Evolutionary conservation across 2,888 invertebrate species (phyloP).

Genomic region (Drosophila kuntzei): DNA sequence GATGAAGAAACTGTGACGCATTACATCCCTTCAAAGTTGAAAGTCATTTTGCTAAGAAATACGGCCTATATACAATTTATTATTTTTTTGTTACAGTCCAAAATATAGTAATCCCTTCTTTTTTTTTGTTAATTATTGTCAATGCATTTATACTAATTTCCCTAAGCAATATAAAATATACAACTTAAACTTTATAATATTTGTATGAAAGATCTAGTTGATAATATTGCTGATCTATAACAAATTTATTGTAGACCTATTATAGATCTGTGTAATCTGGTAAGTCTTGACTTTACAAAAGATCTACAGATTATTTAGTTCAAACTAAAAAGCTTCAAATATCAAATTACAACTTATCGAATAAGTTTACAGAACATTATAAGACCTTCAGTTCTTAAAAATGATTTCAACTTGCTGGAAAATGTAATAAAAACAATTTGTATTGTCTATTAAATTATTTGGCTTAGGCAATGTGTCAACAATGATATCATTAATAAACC

Average conservation of each 20-base stretch:
- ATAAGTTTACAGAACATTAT: background rate
- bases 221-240: background rate
- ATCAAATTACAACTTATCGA: too few species aligned
- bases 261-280: background rate
- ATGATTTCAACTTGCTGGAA: background rate
- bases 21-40: too few species aligned
- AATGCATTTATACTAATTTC: background rate
- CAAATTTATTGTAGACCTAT: background rate
- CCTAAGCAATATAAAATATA: background rate
- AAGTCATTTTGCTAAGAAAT: too few species aligned
- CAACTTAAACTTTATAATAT: background rate
- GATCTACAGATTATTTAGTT: background rate
- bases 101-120: too few species aligned
- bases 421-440: background rate
- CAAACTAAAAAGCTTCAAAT: background rate
- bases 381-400: background rate
- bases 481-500: slow-evolving; percentile 13
- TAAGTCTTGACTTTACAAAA: background rate
- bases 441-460: background rate
- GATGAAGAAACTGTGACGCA: background rate
- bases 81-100: too few species aligned
- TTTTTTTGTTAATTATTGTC: too few species aligned
- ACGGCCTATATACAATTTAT: too few species aligned
- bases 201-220: background rate
- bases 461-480: slow-evolving; percentile 7